Evolutionary conservation across 2,888 invertebrate species (phyloP).

Genomic region (Tryphoninae sp.): DNA sequence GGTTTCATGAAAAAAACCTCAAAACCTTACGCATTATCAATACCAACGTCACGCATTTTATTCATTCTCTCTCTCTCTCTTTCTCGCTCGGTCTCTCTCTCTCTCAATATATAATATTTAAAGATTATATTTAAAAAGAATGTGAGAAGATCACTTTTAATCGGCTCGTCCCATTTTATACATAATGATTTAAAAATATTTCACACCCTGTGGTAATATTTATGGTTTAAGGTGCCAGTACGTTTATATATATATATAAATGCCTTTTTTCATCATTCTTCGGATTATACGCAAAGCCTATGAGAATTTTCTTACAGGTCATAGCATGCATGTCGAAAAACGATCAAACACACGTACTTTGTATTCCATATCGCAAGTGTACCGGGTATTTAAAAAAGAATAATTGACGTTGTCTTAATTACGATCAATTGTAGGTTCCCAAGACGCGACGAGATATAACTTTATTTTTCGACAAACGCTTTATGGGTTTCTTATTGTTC

Average conservation of each 20-base stretch:
- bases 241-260: conserved; percentile 37
- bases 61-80: background rate
- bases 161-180: conserved; percentile 31
- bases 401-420: background rate
- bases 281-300: conserved; percentile 34
- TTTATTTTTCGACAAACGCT: conserved; percentile 67
- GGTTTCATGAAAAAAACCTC: conserved; percentile 29
- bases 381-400: conserved; percentile 1
- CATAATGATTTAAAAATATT: conserved; percentile 43
- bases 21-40: conserved; percentile 35
- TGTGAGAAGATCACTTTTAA: conserved; percentile 31
- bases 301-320: conserved; percentile 46
- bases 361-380: conserved; percentile 10
- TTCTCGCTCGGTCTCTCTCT: too few relatives aligned
- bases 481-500: conserved; percentile 58
- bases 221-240: conserved; percentile 41
- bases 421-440: conserved; percentile 68
- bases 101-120: conserved; percentile 34
- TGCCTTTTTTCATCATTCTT: conserved; percentile 8
- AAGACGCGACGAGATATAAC: conserved; percentile 66
- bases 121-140: conserved; percentile 31
- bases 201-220: conserved; percentile 35
- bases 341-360: conserved; percentile 34
- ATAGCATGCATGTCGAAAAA: conserved; percentile 32
- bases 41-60: conserved; percentile 36